A percentile compares a stretch with the other conserved stretches of the same genome.
Evolutionary conservation across 2,113 vertebrate species (phyloP).

Genomic region (Lycocorax pyrrhopterus): DNA sequence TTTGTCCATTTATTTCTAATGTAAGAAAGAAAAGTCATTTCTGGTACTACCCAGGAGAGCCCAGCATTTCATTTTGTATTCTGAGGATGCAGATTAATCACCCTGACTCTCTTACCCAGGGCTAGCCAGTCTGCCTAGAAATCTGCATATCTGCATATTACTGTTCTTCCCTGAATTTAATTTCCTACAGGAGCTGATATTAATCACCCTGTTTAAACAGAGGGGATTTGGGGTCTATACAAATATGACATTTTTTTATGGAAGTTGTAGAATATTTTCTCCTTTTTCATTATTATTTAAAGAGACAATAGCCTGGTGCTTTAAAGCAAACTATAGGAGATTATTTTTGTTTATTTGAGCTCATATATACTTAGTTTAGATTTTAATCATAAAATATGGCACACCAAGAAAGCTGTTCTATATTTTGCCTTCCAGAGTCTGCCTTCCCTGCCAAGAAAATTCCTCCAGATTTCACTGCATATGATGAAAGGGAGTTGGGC

Average conservation of each 20-base stretch:
- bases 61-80: slow-evolving; percentile 87
- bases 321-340: slow-evolving; percentile 12
- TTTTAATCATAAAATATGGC: slow-evolving; percentile 18
- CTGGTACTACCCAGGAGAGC: slow-evolving; percentile 76
- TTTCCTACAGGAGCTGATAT: slow-evolving; percentile 97
- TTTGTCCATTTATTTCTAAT: slow-evolving; percentile 64
- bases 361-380: slow-evolving; percentile 27
- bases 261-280: slow-evolving; percentile 65
- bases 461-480: neutral
- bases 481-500: neutral
- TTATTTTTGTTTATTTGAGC: slow-evolving; percentile 53
- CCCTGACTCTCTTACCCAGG: slow-evolving; percentile 79
- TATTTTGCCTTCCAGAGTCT: neutral
- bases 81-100: slow-evolving; percentile 90
- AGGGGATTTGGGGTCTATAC: slow-evolving; percentile 85
- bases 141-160: slow-evolving; percentile 97
- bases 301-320: slow-evolving; percentile 60
- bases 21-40: slow-evolving; percentile 77
- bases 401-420: neutral
- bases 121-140: slow-evolving; percentile 82
- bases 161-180: slow-evolving; percentile 88
- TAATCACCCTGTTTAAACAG: slow-evolving; percentile 90
- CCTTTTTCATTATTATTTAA: slow-evolving; percentile 65
- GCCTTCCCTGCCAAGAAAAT: neutral
- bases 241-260: slow-evolving; percentile 76